Conservation (phyloP, 2,797 vertebrate species). For the Manis pentadactyla region DNA sequence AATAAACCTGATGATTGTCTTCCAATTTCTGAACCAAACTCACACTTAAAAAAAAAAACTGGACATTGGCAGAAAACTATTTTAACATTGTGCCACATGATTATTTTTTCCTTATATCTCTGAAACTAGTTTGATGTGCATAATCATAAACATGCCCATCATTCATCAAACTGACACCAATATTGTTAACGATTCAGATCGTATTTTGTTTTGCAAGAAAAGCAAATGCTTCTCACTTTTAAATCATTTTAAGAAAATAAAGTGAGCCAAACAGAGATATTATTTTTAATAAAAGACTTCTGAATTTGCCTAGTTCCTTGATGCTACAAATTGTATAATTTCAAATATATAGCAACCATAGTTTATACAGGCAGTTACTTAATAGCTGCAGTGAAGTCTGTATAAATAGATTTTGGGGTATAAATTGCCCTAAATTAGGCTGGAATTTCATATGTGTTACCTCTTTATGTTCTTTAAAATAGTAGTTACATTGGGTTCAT, state of each 20-base stretch:
- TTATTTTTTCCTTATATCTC: not conserved
- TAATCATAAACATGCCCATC: not conserved
- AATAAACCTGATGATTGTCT: not conserved
- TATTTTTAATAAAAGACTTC: not conserved
- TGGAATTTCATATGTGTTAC: not conserved
- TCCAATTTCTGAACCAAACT: slow-evolving; percentile 31
- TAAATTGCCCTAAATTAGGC: slow-evolving; percentile 5
- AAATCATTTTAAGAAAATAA: not conserved
- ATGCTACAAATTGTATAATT: not conserved
- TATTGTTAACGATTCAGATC: not conserved
- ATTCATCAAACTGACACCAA: not conserved
- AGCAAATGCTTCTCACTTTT: not conserved
- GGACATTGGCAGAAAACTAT: not conserved
- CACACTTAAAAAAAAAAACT: not conserved
- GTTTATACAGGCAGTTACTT: not conserved
- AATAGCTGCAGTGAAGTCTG: not conserved
- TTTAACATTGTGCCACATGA: not conserved
- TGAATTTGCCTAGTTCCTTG: not conserved
- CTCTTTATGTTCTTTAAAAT: not conserved
- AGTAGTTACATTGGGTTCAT: not conserved
- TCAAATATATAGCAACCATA: not conserved
- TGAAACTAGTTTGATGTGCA: not conserved
- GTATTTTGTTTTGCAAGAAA: not conserved
- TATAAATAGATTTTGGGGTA: not conserved
- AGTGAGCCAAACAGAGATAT: not conserved